Evolutionary conservation across 2,888 invertebrate genomes (phyloP).

Genomic region (Rhyacophila evoluta): DNA sequence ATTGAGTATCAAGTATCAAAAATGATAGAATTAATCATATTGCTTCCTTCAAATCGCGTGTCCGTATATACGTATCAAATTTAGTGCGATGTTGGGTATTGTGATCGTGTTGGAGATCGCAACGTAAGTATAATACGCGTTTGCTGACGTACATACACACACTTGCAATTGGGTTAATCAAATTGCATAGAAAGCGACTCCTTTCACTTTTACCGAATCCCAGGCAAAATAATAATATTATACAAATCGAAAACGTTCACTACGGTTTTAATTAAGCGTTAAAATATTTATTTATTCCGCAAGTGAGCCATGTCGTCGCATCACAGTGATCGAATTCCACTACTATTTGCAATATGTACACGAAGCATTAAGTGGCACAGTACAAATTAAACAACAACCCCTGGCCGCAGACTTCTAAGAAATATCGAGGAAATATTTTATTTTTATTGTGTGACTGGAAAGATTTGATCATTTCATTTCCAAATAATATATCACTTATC

Average conservation of each 20-base stretch:
- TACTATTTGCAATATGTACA: neutral
- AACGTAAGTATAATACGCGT: neutral
- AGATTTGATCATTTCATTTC: too few species aligned
- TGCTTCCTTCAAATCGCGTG: too few species aligned
- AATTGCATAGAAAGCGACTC: conserved; percentile 22
- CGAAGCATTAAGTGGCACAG: neutral
- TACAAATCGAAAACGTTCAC: conserved; percentile 6
- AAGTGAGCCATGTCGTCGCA: neutral
- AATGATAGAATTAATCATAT: too few species aligned
- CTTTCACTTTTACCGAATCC: conserved; percentile 19
- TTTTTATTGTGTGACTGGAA: too few species aligned
- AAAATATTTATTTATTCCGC: conserved; percentile 2
- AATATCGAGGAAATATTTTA: too few species aligned
- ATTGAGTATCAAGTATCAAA: too few species aligned
- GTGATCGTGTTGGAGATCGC: neutral
- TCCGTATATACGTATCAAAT: neutral
- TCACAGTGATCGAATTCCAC: neutral
- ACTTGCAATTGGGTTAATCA: conserved; percentile 15
- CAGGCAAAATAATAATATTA: neutral
- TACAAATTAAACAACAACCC: neutral
- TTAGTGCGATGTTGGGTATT: neutral
- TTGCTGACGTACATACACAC: neutral
- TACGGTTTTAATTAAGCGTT: neutral
- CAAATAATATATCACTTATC: too few species aligned
- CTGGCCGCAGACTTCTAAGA: too few species aligned